phyloP scores from a whole-genome alignment of 2,113 vertebrate species.

The Mungos mungo region DNA sequence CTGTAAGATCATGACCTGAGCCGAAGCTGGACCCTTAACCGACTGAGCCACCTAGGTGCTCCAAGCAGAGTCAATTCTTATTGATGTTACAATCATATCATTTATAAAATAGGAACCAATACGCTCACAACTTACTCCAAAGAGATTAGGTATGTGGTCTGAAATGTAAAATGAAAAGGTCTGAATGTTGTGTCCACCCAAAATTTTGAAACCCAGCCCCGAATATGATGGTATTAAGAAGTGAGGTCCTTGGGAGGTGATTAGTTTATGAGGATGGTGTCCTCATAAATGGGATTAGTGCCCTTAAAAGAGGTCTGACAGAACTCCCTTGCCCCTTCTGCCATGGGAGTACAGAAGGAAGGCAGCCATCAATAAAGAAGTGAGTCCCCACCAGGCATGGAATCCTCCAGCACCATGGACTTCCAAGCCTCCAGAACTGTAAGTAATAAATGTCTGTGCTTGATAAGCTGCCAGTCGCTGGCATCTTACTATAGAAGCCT shows the following conservation, averaged over 20 bases:
- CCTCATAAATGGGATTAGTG: background rate
- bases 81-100: background rate
- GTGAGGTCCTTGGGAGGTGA: background rate
- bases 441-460: background rate
- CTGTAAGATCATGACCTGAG: too few species aligned
- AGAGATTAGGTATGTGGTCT: background rate
- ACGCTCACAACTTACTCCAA: background rate
- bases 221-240: background rate
- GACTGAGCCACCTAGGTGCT: too few species aligned
- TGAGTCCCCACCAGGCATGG: background rate
- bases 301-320: background rate
- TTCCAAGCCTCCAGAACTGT: background rate
- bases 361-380: background rate
- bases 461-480: background rate
- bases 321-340: background rate
- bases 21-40: too few species aligned
- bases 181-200: background rate
- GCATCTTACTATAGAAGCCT: background rate
- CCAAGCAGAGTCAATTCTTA: background rate
- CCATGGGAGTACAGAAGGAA: background rate
- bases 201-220: background rate
- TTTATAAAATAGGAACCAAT: slow-evolving; percentile 11
- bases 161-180: background rate
- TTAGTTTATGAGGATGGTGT: background rate
- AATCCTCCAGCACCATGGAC: background rate